Evolutionary conservation across 2,888 invertebrate species (phyloP).

Genomic region (Mythimna pallens): DNA sequence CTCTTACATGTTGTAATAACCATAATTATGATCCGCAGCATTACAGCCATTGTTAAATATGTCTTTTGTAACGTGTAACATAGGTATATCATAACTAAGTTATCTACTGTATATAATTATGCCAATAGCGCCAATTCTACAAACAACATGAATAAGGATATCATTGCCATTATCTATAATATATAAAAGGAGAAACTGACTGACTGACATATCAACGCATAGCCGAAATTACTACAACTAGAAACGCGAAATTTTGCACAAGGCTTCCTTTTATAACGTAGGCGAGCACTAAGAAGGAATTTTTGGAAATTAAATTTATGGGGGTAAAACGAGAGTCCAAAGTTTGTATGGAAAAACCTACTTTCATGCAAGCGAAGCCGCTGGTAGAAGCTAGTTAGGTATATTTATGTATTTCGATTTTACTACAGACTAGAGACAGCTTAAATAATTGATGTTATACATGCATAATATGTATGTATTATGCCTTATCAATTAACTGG

Average conservation of each 20-base stretch:
- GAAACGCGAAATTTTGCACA: too few species aligned
- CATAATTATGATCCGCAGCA: slow-evolving; percentile 28
- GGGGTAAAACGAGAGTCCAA: too few species aligned
- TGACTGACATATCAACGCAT: too few species aligned
- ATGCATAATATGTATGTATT: too few species aligned
- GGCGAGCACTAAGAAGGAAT: too few species aligned
- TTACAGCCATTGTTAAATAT: slow-evolving; percentile 28
- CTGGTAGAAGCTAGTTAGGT: neutral
- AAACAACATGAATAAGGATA: neutral
- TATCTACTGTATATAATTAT: slow-evolving; percentile 7
- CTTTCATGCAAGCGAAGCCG: too few species aligned
- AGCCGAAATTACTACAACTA: too few species aligned
- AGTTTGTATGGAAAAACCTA: too few species aligned
- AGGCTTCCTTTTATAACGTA: too few species aligned
- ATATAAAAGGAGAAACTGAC: too few species aligned
- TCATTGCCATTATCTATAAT: neutral
- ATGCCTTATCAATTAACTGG: neutral
- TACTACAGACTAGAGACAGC: neutral
- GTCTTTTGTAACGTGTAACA: slow-evolving; percentile 28
- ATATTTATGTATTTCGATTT: neutral
- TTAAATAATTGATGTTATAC: neutral
- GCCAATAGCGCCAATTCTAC: neutral
- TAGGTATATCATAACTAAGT: slow-evolving; percentile 5
- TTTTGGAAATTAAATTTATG: too few species aligned
- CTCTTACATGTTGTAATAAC: slow-evolving; percentile 24